phyloP scores from a whole-genome alignment of 2,888 invertebrate genomes.

The Clunio marinus region DNA sequence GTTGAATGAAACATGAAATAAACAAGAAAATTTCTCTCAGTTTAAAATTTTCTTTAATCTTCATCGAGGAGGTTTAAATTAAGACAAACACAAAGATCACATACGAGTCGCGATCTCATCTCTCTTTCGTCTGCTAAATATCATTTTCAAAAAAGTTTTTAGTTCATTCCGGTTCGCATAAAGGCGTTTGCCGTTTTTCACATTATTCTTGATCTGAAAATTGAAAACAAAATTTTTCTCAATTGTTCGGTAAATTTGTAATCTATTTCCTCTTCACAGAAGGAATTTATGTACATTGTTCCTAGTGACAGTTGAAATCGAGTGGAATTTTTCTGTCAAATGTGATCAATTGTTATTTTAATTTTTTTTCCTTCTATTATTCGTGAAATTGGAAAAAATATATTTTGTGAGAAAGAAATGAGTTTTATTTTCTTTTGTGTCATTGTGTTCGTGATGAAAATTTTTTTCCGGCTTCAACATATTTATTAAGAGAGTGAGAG shows the following conservation, averaged over 20 bases:
- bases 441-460: background rate
- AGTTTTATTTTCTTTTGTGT: too few relatives aligned
- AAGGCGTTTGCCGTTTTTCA: background rate
- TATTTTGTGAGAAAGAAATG: too few relatives aligned
- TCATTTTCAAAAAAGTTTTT: background rate
- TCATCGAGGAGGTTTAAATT: too few relatives aligned
- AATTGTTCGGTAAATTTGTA: background rate
- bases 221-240: background rate
- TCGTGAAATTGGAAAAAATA: slow-evolving; percentile 7
- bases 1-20: too few relatives aligned
- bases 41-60: too few relatives aligned
- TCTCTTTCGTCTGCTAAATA: background rate
- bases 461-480: background rate
- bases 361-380: too few relatives aligned
- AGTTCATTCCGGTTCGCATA: background rate
- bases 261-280: background rate
- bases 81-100: background rate
- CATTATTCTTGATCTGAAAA: background rate
- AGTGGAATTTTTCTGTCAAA: background rate
- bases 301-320: background rate
- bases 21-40: too few relatives aligned
- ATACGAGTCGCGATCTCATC: background rate
- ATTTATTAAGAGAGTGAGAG: too few relatives aligned
- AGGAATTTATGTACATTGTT: background rate
- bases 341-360: background rate